Evolutionary conservation across 2,113 vertebrate species (phyloP), one percentile per base, ranked within the genome.

Genomic region (Benitochromis conjunctus): DNA sequence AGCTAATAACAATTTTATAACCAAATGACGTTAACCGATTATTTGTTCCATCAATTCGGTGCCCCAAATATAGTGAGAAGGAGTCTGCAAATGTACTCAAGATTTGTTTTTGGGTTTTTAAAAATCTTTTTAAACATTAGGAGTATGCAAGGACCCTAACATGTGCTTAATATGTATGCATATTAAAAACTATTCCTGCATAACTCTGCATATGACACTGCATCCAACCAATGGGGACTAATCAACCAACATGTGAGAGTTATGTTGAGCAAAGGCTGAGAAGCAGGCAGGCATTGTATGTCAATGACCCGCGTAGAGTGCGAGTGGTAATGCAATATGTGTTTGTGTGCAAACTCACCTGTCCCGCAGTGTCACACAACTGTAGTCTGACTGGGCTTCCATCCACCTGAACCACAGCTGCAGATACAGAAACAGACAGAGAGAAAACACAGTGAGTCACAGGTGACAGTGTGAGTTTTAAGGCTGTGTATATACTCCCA

Each of bases 341-440:
- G 71, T 74, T 43, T 76, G 57, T 55, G 26, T 31, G 11, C 57
- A 21, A 38, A 81, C 94, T 95, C 94, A 97, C 97, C 96, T 97
- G 97, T 90, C 97, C 97, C 2, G 97, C 97, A 2, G 97, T 97
- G 94, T 97, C 97, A 83, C 96, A 97, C 24, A 97, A 93, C 92
- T 97, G 96, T 26, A 97, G 94, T 90, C 97, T 92, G 6, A 97
- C 95, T 0, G 97, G 97, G 84, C 90, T 95, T 58, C 96, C 96
- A 19, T 96, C 96, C 85, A 97, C 97, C 82, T 97, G 96, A 78
- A 97, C 97, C 55, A 97, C 95, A 57, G 97, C 97, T 96, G 94
- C 19, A 34, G 86, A 91, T 34, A 88, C 81, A 87, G 66, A 91
- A 64, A 92, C 16, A 84, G 21, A 87, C 41, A 80, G 36, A 80